phyloP scores from a whole-genome alignment of 2,113 vertebrate species.

The Heterotis niloticus region DNA sequence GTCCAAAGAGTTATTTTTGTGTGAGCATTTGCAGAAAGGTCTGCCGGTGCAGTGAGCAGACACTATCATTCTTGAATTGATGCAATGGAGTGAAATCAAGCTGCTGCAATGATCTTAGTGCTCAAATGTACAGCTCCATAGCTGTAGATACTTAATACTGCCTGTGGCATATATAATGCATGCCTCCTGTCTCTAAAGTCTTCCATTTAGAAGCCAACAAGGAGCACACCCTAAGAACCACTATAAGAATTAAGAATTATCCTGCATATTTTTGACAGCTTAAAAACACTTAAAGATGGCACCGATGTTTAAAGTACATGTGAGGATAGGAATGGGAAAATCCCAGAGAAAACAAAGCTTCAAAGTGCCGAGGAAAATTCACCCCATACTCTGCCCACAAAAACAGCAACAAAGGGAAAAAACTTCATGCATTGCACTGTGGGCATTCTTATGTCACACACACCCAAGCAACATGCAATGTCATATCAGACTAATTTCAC shows the following conservation, averaged over 20 bases:
- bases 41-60: not conserved
- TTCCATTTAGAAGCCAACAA: not conserved
- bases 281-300: not conserved
- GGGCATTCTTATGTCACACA: not conserved
- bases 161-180: conserved; percentile 3
- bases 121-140: not conserved
- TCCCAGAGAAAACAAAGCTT: too few species aligned
- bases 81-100: conserved; percentile 12
- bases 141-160: conserved; percentile 9
- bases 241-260: too few species aligned
- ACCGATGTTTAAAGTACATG: not conserved
- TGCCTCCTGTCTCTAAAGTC: not conserved
- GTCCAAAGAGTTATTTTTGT: not conserved
- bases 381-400: not conserved
- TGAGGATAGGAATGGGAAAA: too few species aligned
- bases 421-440: not conserved
- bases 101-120: not conserved
- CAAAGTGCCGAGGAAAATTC: too few species aligned
- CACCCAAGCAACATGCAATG: not conserved
- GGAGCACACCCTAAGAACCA: not conserved
- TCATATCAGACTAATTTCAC: conserved; percentile 9
- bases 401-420: not conserved
- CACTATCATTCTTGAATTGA: too few species aligned
- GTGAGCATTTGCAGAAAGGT: not conserved
- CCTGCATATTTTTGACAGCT: not conserved